Base-by-base conservation (phyloP, 2,797 vertebrate genomes). In the Gymnothorax javanicus region DNA sequence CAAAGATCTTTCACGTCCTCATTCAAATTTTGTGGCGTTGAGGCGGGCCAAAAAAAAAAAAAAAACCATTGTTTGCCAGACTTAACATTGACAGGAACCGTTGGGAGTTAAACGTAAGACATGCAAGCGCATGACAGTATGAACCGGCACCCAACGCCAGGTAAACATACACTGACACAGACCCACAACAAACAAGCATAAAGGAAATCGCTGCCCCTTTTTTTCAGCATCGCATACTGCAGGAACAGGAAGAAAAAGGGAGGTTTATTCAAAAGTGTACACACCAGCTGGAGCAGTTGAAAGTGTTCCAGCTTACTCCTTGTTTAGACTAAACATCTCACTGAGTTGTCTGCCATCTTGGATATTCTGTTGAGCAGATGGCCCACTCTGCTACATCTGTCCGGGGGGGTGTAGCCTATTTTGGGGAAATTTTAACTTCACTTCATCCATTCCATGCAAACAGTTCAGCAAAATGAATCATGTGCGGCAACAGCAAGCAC, bases 1-100 rank as follows among this genome's bases (percentile, higher is more conserved):
- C 71, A 77, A 52, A 90, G 87, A 89, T 90, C 88, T 93, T 93
- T 93, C 91, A 84, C 82, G 75, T 85, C 87, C 67, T 86, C 89
- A 86, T 59, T n/a, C 81, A 33, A 60, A 62, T 62, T 86, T 86
- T 54, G 79, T 75, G 67, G 77, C 67, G 54, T 52, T 86, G 87
- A 27, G 86, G 75, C 25, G 43, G 54, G 62, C 62, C n/a, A n/a
- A n/a, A n/a, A n/a, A n/a, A n/a, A n/a, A 86, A 85, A 62, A 71
- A 57, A 12, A 85, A 85, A 88, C 82, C 75, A 60, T 59, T 71
- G 77, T 82, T 71, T 52, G 71, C 83, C 84, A 43, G 71, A 79
- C 20, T 60, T 59, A 84, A 77, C 67, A 71, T 9, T 87, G 58
- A 27, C 62, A 25, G 43, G 23, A 60, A 75, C 33, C 60, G 27